Evolutionary conservation across 2,888 invertebrate genomes (phyloP).

Genomic region (Tenthredo mesomela): DNA sequence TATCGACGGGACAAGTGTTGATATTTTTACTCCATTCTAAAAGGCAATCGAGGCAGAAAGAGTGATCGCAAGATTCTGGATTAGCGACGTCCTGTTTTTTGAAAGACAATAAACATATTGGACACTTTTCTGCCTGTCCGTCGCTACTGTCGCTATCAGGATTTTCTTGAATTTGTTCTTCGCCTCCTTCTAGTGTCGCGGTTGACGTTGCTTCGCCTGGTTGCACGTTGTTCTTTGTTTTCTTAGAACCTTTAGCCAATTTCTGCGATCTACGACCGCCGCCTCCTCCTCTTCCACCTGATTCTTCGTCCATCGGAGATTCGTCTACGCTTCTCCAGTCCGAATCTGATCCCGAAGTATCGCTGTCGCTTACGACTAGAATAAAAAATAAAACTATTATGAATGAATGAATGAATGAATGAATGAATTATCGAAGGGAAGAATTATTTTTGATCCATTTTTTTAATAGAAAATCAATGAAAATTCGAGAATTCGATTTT

Average conservation of each 20-base stretch:
- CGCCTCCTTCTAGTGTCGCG: slow-evolving; percentile 53
- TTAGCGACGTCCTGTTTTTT: slow-evolving; percentile 89
- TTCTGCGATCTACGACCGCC: slow-evolving; percentile 48
- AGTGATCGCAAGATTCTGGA: slow-evolving; percentile 93
- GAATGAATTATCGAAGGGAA: too few relatives aligned
- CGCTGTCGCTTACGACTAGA: slow-evolving; percentile 39
- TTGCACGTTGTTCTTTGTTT: slow-evolving; percentile 55
- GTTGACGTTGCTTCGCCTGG: slow-evolving; percentile 19
- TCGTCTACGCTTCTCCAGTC: slow-evolving; percentile 73
- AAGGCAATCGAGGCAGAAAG: slow-evolving; percentile 94
- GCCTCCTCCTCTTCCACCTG: not conserved
- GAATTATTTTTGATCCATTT: too few relatives aligned
- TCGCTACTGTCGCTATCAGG: slow-evolving; percentile 80
- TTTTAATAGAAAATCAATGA: too few relatives aligned
- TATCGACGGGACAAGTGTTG: slow-evolving; percentile 96
- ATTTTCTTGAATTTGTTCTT: slow-evolving; percentile 36
- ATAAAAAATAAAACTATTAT: too few relatives aligned
- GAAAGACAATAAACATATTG: slow-evolving; percentile 92
- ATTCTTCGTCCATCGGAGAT: slow-evolving; percentile 35
- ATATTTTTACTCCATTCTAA: slow-evolving; percentile 97
- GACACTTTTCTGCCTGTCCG: slow-evolving; percentile 90
- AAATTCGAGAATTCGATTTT: too few relatives aligned
- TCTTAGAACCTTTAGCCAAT: slow-evolving; percentile 51
- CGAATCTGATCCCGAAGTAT: slow-evolving; percentile 71
- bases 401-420: too few relatives aligned